These are phyloP conservation scores for Falcunculus frontatus DNA, from an alignment of 2,113 vertebrate species.

Conservation along the genomic window DNA sequence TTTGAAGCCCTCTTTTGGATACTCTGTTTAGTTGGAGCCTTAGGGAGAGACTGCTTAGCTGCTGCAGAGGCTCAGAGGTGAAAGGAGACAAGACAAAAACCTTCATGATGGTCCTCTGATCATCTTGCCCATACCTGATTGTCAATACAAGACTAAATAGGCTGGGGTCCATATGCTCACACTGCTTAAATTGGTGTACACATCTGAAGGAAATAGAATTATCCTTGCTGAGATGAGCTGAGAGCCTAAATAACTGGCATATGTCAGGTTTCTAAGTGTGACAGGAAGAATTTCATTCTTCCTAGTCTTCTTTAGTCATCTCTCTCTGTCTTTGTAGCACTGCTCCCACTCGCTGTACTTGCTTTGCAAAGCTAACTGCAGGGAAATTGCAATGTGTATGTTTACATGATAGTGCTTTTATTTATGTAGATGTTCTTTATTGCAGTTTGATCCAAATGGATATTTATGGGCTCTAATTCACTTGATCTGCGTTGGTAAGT, in stretches of 20 bases:
- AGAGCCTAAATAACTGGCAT: neutral
- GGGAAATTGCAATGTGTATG: neutral
- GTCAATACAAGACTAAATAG: neutral
- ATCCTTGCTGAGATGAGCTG: neutral
- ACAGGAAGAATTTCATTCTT: neutral
- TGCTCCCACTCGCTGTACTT: neutral
- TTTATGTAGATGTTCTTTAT: constrained; percentile 39
- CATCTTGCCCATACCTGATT: neutral
- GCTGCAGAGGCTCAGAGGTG: neutral
- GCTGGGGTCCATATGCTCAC: neutral
- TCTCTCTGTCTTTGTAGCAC: neutral
- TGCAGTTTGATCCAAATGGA: constrained; percentile 84
- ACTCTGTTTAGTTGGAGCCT: neutral
- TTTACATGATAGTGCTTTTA: neutral
- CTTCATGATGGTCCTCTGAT: neutral
- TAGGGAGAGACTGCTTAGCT: neutral
- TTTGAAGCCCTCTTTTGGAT: neutral
- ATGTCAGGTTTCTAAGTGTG: neutral
- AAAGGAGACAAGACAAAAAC: neutral
- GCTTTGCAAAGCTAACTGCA: neutral
- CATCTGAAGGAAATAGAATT: neutral
- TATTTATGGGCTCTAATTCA: constrained; percentile 90
- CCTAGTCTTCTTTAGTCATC: neutral
- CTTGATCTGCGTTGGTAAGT: constrained; percentile 86
- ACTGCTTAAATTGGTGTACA: neutral